Evolutionary conservation across 1,140 invertebrate genomes (phyloP).

Genomic region (Cotesia typhae): DNA sequence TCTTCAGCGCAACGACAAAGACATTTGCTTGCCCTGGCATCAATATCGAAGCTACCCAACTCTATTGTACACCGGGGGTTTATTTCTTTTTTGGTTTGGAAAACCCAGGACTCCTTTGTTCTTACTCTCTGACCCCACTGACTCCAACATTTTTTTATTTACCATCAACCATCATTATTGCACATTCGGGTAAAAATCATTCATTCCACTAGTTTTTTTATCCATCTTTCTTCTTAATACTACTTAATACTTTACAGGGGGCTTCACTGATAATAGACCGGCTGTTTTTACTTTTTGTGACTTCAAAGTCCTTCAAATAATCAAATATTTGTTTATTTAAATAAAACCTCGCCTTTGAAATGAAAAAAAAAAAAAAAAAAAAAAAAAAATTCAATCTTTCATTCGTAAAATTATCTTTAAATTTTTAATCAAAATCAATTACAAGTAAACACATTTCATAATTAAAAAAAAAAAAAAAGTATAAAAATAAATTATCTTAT

Average conservation of each 20-base stretch:
- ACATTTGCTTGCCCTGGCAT: constrained; percentile 35
- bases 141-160: constrained; percentile 25
- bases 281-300: neutral
- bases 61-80: constrained; percentile 28
- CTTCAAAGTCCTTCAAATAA: too few relatives aligned
- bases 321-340: constrained; percentile 1
- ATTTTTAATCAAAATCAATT: neutral
- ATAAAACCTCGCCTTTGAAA: too few relatives aligned
- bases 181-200: constrained; percentile 34
- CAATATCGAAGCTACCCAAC: constrained; percentile 32
- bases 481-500: too few relatives aligned
- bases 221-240: neutral
- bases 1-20: constrained; percentile 52
- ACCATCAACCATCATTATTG: constrained; percentile 26
- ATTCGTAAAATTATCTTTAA: too few relatives aligned
- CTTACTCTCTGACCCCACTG: constrained; percentile 34
- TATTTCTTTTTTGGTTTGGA: constrained; percentile 46
- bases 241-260: constrained; percentile 1
- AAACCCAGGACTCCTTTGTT: constrained; percentile 50
- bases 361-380: too few relatives aligned
- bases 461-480: neutral
- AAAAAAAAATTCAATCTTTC: too few relatives aligned
- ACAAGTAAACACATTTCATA: neutral
- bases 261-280: neutral
- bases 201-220: neutral